A percentile compares a stretch with the other conserved stretches of the same genome.
These are phyloP conservation scores for Triplophysa siluroides DNA, from an alignment of 2,113 vertebrate species.

Conservation along the genomic window DNA sequence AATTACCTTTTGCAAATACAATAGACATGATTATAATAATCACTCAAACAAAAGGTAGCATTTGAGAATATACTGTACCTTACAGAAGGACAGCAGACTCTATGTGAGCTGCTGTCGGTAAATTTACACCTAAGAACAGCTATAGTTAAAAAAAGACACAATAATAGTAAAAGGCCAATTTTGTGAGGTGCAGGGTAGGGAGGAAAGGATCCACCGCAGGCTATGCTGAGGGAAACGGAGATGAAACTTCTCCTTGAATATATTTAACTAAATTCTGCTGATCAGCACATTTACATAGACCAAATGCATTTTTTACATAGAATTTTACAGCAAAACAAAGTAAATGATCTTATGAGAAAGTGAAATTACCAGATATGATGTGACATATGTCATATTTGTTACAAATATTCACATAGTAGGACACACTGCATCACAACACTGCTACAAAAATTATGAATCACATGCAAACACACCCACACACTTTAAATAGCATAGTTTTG, in stretches of 20 bases:
- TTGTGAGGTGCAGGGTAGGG: slow-evolving; percentile 36
- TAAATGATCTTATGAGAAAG: background rate
- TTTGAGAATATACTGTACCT: background rate
- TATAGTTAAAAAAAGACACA: slow-evolving; percentile 72
- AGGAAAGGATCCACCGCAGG: slow-evolving; percentile 34
- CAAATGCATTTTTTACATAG: background rate
- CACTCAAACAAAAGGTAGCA: slow-evolving; percentile 34
- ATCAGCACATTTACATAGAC: slow-evolving; percentile 54
- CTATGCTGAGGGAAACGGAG: slow-evolving; percentile 42
- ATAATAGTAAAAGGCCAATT: slow-evolving; percentile 70
- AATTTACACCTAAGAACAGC: slow-evolving; percentile 35
- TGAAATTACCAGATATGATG: too few species aligned
- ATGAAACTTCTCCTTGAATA: slow-evolving; percentile 61
- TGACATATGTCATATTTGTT: too few species aligned
- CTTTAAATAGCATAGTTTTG: background rate
- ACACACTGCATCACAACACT: too few species aligned
- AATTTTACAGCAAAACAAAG: background rate
- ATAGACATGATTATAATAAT: slow-evolving; percentile 25
- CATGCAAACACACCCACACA: background rate
- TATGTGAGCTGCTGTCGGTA: slow-evolving; percentile 22
- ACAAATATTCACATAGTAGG: too few species aligned
- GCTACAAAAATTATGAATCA: too few species aligned
- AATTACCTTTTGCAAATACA: slow-evolving; percentile 17
- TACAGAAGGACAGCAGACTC: slow-evolving; percentile 32
- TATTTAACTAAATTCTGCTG: slow-evolving; percentile 67